These are phyloP conservation scores for Drepana falcataria DNA, from an alignment of 2,888 invertebrate genomes.

Conservation along the genomic window DNA sequence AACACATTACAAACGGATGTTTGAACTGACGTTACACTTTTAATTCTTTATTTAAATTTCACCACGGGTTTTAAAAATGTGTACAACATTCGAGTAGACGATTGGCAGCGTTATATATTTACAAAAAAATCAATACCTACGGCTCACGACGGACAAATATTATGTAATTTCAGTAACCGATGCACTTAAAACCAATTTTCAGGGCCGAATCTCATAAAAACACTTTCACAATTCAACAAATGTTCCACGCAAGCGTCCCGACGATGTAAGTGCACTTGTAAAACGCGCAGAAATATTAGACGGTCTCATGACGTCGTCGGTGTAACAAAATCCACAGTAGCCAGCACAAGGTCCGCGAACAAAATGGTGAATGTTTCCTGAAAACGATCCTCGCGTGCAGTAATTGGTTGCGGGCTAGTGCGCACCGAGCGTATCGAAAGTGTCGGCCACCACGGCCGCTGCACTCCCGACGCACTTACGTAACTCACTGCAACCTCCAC, in stretches of 20 bases:
- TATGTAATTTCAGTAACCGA: slow-evolving; percentile 27
- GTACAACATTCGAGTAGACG: too few species aligned
- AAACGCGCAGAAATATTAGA: slow-evolving; percentile 29
- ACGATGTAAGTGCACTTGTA: slow-evolving; percentile 13
- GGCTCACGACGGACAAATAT: slow-evolving; percentile 1
- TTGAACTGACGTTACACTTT: too few species aligned
- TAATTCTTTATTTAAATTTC: too few species aligned
- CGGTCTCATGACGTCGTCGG: slow-evolving; percentile 36
- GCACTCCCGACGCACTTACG: slow-evolving; percentile 67
- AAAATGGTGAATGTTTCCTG: slow-evolving; percentile 76
- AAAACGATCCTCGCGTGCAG: slow-evolving; percentile 67
- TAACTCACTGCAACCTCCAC: slow-evolving; percentile 66
- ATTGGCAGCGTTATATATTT: too few species aligned
- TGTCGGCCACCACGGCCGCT: slow-evolving; percentile 55
- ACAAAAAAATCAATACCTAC: background rate
- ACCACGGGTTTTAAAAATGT: too few species aligned
- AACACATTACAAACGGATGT: too few species aligned
- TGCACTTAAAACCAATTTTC: slow-evolving; percentile 31
- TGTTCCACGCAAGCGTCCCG: slow-evolving; percentile 37
- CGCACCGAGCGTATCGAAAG: slow-evolving; percentile 57
- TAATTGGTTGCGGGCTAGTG: slow-evolving; percentile 63
- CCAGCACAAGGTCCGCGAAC: slow-evolving; percentile 51
- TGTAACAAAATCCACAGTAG: slow-evolving; percentile 41
- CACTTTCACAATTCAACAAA: slow-evolving; percentile 53
- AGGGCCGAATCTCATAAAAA: slow-evolving; percentile 16